Percentiles rank a stretch among this genome's conserved stretches.
These are phyloP conservation scores for Limnephilus auricula DNA, from an alignment of 2,888 invertebrate genomes.

Conservation along the genomic window DNA sequence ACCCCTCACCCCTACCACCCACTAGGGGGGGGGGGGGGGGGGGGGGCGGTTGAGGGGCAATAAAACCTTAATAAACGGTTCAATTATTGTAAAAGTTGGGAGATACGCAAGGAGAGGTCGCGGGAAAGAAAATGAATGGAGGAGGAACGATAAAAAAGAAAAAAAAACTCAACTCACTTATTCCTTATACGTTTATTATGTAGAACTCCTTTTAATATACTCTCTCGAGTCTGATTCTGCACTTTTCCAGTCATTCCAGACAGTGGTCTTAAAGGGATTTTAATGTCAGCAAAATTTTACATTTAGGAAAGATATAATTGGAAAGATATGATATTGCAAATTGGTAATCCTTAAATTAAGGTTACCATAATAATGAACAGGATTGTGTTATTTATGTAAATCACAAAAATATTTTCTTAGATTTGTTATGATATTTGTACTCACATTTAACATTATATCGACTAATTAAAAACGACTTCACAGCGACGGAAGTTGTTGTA, in stretches of 20 bases:
- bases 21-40: too few species aligned
- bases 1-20: background rate
- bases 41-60: constrained; percentile 56
- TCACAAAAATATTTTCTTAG: background rate
- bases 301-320: constrained; percentile 36
- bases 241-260: constrained; percentile 52
- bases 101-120: constrained; percentile 50
- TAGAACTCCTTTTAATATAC: constrained; percentile 64
- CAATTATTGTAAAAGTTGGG: constrained; percentile 66
- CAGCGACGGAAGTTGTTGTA: too few species aligned
- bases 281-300: constrained; percentile 32
- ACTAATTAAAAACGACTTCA: too few species aligned
- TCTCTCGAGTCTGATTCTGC: constrained; percentile 56
- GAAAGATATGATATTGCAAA: constrained; percentile 20
- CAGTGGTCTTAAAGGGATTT: constrained; percentile 51
- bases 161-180: constrained; percentile 52
- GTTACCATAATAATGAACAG: background rate
- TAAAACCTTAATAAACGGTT: constrained; percentile 66
- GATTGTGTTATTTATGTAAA: background rate
- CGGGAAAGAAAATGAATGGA: constrained; percentile 41
- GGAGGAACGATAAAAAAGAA: constrained; percentile 44
- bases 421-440: background rate
- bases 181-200: constrained; percentile 39
- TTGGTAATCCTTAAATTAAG: constrained; percentile 15
- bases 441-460: too few species aligned